Base-by-base conservation (phyloP, 2,888 invertebrate genomes). In the Tetramorium bicarinatum region DNA sequence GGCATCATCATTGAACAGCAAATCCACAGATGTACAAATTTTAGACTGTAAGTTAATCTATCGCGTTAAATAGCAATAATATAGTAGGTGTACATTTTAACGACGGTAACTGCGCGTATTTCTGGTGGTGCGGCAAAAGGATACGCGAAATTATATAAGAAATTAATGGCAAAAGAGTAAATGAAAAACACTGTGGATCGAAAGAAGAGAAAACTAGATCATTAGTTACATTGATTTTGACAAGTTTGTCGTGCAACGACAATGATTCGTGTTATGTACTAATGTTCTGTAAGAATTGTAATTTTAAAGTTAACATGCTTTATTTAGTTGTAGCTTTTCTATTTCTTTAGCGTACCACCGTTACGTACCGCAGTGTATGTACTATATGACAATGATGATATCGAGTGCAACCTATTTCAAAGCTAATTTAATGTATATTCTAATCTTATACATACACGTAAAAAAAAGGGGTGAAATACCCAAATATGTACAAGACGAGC, bases 61-160 rank as follows among this genome's bases (percentile, higher is more conserved):
- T 87, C 90, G 91, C 91, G 92, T 41, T 80, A 92, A 83, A 93
- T 93, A 93, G 92, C 93, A 93, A 93, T 93, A 93, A 93, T 89
- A 89, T 64, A 82, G 87, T 93, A 93, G 88, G 88, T 93, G 92
- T 93, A 93, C 89, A 91, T 92, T 92, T 84, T 85, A 86, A 83
- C 69, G 66, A 71, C 34, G 64, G 38, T 85, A 72, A 87, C 84
- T 85, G 86, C 88, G 85, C 83, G 87, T 88, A 86, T 86, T 87
- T 91, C 84, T 64, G 87, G 74, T 89, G 91, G 87, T 91, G 88
- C 89, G 87, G 83, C 77, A 85, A 87, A 75, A 77, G 41, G 41
- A 69, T 79, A 54, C 1, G n/a, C 47, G 25, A 59, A 34, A 18
- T 47, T 79, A n/a, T 15, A 2, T 4, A 11, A 34, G 38, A 21